Evolutionary conservation across 2,113 vertebrate genomes (phyloP).

Genomic region (Myotis davidii): DNA sequence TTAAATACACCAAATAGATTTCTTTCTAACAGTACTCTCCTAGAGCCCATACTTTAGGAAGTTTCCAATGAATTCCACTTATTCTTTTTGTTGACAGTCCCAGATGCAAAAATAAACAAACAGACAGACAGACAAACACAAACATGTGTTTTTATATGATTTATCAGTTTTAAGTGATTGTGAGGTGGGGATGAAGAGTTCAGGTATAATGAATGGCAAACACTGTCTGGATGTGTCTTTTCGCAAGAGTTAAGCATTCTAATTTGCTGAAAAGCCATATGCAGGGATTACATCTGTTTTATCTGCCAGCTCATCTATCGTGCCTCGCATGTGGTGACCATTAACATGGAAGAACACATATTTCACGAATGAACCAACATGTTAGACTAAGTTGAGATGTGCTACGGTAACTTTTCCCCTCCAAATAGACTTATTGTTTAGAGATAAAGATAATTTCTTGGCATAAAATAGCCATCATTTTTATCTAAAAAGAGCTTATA

Average conservation of each 20-base stretch:
- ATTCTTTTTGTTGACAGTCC: not conserved
- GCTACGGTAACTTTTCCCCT: not conserved
- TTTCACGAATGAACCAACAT: not conserved
- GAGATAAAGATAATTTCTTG: not conserved
- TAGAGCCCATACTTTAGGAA: not conserved
- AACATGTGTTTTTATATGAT: not conserved
- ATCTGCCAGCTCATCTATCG: not conserved
- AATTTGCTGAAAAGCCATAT: not conserved
- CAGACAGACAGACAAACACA: not conserved
- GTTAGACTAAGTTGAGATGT: not conserved
- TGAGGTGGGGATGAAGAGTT: not conserved
- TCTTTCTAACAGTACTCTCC: not conserved
- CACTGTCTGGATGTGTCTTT: not conserved
- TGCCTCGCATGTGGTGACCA: not conserved
- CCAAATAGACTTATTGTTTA: not conserved
- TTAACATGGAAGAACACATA: not conserved
- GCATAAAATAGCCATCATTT: not conserved
- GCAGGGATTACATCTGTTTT: not conserved
- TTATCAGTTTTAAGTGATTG: constrained; percentile 34
- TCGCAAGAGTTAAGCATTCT: not conserved
- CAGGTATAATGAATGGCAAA: not conserved
- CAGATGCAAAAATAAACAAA: not conserved
- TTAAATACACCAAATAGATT: not conserved
- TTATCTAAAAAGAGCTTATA: not conserved
- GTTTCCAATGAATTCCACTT: not conserved